These are phyloP conservation scores for Bilobella aurantiaca DNA, from an alignment of 1,140 invertebrate species.

Conservation along the genomic window DNA sequence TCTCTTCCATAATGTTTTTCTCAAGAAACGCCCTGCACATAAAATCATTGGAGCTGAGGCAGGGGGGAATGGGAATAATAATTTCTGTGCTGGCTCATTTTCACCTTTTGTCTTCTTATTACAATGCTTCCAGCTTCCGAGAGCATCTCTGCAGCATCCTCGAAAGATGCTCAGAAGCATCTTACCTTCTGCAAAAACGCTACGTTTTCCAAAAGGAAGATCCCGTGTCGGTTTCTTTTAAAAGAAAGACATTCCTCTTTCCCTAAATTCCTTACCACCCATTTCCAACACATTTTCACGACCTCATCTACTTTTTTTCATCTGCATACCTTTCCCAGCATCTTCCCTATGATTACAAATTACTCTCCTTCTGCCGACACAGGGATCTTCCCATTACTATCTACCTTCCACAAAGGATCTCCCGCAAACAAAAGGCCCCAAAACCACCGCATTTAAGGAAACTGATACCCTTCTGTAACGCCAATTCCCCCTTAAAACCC, in stretches of 20 bases:
- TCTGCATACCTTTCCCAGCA: no score
- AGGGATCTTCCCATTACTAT: not conserved
- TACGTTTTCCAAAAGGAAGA: not conserved
- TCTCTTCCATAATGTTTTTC: no score
- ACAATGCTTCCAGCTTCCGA: no score
- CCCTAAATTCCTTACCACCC: conserved; percentile 6
- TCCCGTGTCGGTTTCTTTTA: not conserved
- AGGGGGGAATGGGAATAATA: no score
- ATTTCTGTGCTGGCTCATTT: no score
- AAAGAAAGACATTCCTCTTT: conserved; percentile 6
- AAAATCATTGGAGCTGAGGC: no score
- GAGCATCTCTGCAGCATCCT: no score
- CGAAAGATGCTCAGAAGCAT: no score
- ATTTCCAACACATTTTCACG: conserved; percentile 4
- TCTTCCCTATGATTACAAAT: conserved; percentile 8
- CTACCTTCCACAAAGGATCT: not conserved
- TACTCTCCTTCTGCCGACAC: not conserved
- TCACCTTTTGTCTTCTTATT: not conserved
- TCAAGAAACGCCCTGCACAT: no score
- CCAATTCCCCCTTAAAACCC: not conserved
- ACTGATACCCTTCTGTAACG: no score
- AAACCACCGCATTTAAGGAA: no score
- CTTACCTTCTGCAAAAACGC: no score
- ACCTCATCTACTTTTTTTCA: not conserved
- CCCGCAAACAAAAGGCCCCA: not conserved